Percentiles rank a stretch among this genome's conserved stretches.
phyloP scores from a whole-genome alignment of 2,888 invertebrate genomes.

The Argyresthia goedartella region DNA sequence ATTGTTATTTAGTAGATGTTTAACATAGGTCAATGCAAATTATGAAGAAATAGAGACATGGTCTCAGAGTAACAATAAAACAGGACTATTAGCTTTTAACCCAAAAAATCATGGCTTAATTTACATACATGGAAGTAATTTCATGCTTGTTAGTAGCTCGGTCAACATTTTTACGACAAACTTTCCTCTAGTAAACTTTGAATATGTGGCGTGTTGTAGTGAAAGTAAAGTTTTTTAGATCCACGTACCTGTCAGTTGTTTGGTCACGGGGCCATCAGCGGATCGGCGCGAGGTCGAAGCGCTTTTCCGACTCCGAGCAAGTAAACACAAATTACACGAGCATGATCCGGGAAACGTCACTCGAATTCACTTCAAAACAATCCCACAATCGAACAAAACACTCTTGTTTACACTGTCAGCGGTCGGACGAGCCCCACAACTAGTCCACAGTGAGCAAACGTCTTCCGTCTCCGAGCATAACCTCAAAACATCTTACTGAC shows the following conservation, averaged over 20 bases:
- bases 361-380: conserved; percentile 64
- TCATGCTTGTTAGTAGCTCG: too few species aligned
- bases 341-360: conserved; percentile 53
- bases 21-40: too few species aligned
- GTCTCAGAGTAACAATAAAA: too few species aligned
- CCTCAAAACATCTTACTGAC: conserved; percentile 71
- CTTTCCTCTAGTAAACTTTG: conserved; percentile 35
- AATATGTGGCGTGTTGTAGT: conserved; percentile 24
- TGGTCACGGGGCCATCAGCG: conserved; percentile 33
- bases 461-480: conserved; percentile 58
- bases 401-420: conserved; percentile 15
- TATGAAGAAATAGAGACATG: too few species aligned
- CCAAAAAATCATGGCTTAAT: too few species aligned
- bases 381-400: conserved; percentile 48
- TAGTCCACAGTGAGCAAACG: conserved; percentile 25
- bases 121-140: too few species aligned
- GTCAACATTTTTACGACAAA: conserved; percentile 48
- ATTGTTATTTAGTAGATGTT: too few species aligned
- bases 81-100: too few species aligned
- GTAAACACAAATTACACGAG: conserved; percentile 65
- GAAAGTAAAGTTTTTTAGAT: conserved; percentile 47
- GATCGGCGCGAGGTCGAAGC: conserved; percentile 36
- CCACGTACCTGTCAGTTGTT: conserved; percentile 37
- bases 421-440: neutral
- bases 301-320: conserved; percentile 43